Conservation (phyloP, 2,888 invertebrate genomes). For the Ethmia dodecea region DNA sequence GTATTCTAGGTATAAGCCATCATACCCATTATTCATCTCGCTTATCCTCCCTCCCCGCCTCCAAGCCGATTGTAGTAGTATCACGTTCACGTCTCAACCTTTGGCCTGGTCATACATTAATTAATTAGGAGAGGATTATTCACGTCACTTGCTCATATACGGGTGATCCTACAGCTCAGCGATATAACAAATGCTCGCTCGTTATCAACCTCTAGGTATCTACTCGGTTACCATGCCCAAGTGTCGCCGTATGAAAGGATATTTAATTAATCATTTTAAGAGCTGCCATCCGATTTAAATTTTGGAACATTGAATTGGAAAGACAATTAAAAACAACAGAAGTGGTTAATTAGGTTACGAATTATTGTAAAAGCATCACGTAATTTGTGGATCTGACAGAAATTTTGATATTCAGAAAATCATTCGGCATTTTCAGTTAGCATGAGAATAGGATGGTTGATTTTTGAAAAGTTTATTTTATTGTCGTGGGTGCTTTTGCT, state of each 20-base stretch:
- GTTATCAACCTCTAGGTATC: slow-evolving; percentile 9
- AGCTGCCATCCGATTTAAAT: neutral
- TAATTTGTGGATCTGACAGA: too few species aligned
- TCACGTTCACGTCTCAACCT: slow-evolving; percentile 23
- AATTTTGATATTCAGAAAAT: too few species aligned
- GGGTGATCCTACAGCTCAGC: slow-evolving; percentile 29
- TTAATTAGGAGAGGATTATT: slow-evolving; percentile 37
- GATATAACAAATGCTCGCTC: slow-evolving; percentile 9
- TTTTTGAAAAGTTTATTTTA: too few species aligned
- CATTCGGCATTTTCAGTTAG: too few species aligned
- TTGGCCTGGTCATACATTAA: slow-evolving; percentile 29
- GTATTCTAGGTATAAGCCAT: too few species aligned
- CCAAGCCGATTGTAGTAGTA: slow-evolving; percentile 21
- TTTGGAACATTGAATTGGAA: neutral
- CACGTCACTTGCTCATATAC: slow-evolving; percentile 32
- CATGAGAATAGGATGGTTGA: too few species aligned
- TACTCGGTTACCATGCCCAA: too few species aligned
- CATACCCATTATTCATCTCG: slow-evolving; percentile 17
- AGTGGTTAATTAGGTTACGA: too few species aligned
- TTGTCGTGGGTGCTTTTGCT: too few species aligned
- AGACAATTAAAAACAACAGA: too few species aligned
- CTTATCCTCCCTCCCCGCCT: slow-evolving; percentile 21
- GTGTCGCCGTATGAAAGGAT: slow-evolving; percentile 4
- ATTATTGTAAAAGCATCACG: too few species aligned
- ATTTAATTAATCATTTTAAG: slow-evolving; percentile 8